Base-by-base conservation (phyloP, 2,797 vertebrate species). In the Parambassis ranga region DNA sequence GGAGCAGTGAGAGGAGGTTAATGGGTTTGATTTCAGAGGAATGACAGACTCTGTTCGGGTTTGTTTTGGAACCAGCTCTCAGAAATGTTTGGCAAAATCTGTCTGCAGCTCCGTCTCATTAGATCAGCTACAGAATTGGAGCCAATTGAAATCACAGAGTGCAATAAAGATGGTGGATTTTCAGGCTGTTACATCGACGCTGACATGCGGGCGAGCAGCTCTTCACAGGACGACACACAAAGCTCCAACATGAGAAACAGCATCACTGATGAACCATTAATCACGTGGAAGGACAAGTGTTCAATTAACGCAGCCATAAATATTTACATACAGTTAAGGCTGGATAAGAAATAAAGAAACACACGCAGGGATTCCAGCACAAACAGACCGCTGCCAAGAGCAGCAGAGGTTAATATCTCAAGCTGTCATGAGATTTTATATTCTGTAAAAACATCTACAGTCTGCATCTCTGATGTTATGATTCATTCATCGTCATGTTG, bases 11-110 rank as follows among this genome's bases (percentile, higher is more conserved):
- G 23, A 19, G 4, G 59, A 71, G 83, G 74, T 82, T 81, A 79
- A 83, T 77, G 75, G 41, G 67, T 82, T 80, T 80, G 59, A 86
- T 77, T 80, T 85, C 67, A 62, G 50, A 70, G 71, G 58, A 47
- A 39, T 39, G 43, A 69, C 43, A 60, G 42, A 65, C 60, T 72
- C 69, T 81, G 62, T 43, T 15, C 15, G 19, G 46, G 64, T 67
- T 81, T 72, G 39, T 64, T 67, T 81, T 83, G 68, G 64, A 72
- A 11, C 27, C 10, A 7, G 20, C 19, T 50, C 36, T 64, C 37
- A 22, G 37, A 74, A 55, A 63, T 47, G 55, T 75, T 79, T 83
- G 79, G 65, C 75, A 69, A 58, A 67, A 60, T 26, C 75, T 83
- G 73, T 51, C 58, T 68, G 55, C 63, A 67, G 76, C 64, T 68